phyloP scores from a whole-genome alignment of 1,140 invertebrate genomes.

The Nylanderia fulva region DNA sequence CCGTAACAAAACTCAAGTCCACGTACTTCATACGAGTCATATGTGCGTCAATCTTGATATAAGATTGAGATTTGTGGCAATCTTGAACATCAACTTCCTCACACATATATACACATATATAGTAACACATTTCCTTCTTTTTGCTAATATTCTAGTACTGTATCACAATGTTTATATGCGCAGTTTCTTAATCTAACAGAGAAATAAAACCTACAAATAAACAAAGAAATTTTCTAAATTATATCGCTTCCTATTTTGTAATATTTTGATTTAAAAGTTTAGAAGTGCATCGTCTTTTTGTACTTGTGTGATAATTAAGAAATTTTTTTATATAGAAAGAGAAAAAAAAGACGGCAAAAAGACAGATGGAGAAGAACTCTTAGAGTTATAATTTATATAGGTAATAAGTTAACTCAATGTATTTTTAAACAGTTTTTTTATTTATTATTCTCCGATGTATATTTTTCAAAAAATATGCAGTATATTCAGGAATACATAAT shows the following conservation, averaged over 20 bases:
- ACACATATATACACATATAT: too few relatives aligned
- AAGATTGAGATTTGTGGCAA: constrained; percentile 12
- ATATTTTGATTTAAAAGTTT: neutral
- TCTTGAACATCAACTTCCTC: neutral
- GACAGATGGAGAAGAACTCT: too few relatives aligned
- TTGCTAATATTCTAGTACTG: neutral
- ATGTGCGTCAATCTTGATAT: neutral
- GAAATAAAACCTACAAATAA: neutral
- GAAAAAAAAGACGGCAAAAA: too few relatives aligned
- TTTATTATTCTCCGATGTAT: neutral
- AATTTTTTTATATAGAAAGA: neutral
- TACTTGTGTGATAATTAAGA: neutral
- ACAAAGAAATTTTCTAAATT: neutral
- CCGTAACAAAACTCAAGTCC: constrained; percentile 57
- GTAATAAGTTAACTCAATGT: too few relatives aligned
- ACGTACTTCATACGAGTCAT: neutral
- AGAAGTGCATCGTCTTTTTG: neutral
- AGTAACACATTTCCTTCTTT: constrained; percentile 8
- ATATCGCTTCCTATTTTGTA: neutral
- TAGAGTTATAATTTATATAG: too few relatives aligned
- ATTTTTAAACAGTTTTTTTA: neutral
- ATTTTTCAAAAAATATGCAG: too few relatives aligned
- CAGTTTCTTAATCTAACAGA: neutral
- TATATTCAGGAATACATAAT: neutral
- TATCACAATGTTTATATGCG: neutral